A percentile compares a stretch with the other conserved stretches of the same genome.
These are phyloP conservation scores for Sycophila texana DNA, from an alignment of 2,888 invertebrate species.

Conservation along the genomic window DNA sequence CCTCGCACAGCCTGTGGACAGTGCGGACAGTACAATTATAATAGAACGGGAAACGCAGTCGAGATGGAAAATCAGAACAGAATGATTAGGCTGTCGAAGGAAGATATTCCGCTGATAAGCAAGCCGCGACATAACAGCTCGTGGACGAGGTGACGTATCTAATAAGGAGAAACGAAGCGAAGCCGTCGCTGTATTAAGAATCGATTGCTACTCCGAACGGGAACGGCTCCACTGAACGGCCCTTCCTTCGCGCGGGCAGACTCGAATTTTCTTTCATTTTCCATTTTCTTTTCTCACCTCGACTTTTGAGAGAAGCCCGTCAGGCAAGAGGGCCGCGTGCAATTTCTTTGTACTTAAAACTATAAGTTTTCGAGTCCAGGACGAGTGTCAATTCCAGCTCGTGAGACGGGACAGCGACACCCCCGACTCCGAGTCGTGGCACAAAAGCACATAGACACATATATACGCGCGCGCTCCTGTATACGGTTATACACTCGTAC, in stretches of 20 bases:
- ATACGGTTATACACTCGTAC: too few species aligned
- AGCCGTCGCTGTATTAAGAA: slow-evolving; percentile 21
- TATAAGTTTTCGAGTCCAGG: slow-evolving; percentile 8
- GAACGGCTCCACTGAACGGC: too few species aligned
- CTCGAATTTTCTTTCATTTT: too few species aligned
- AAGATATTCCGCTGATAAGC: slow-evolving; percentile 84
- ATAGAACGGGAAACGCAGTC: neutral
- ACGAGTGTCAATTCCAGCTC: slow-evolving; percentile 23
- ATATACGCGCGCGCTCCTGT: too few species aligned
- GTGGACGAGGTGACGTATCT: slow-evolving; percentile 77
- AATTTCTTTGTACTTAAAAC: neutral
- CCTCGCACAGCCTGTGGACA: neutral
- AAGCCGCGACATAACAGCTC: slow-evolving; percentile 80
- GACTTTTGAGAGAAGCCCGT: too few species aligned
- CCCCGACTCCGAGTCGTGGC: too few species aligned
- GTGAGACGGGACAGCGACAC: too few species aligned
- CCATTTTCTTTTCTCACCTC: too few species aligned
- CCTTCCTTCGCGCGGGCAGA: too few species aligned
- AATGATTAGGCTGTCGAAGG: slow-evolving; percentile 79
- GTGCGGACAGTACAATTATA: too few species aligned
- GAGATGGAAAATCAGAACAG: slow-evolving; percentile 56
- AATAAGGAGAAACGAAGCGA: slow-evolving; percentile 20
- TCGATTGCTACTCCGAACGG: slow-evolving; percentile 27
- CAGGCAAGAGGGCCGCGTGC: too few species aligned
- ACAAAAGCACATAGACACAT: too few species aligned